Evolutionary conservation across 2,888 invertebrate genomes (phyloP).

Genomic region (Eretmocerus hayati): DNA sequence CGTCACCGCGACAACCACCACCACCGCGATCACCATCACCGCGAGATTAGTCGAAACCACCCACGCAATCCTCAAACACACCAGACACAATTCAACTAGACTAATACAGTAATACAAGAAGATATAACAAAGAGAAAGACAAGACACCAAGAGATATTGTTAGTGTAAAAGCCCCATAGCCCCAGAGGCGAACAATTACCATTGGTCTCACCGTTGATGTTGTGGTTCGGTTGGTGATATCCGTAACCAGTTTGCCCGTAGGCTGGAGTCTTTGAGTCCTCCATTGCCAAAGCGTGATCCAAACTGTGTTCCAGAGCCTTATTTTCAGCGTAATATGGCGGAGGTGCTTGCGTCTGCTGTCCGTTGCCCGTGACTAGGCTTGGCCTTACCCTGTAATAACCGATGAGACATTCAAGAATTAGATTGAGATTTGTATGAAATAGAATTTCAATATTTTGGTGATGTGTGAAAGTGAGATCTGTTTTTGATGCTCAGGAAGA

Average conservation of each 20-base stretch:
- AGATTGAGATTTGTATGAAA: too few species aligned
- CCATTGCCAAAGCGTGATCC: slow-evolving; percentile 75
- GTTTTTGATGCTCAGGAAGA: too few species aligned
- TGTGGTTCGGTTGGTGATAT: slow-evolving; percentile 70
- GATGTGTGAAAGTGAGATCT: too few species aligned
- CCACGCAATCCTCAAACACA: too few species aligned
- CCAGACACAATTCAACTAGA: too few species aligned
- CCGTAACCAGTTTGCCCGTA: slow-evolving; percentile 82
- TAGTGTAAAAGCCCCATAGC: background rate
- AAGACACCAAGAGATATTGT: too few species aligned
- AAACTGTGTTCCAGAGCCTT: slow-evolving; percentile 85
- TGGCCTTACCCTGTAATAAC: slow-evolving; percentile 57
- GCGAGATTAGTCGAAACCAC: too few species aligned
- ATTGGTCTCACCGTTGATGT: slow-evolving; percentile 59
- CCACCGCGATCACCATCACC: too few species aligned
- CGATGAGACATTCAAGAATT: background rate
- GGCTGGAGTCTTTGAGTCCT: slow-evolving; percentile 78
- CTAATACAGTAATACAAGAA: slow-evolving; percentile 1
- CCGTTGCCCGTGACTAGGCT: slow-evolving; percentile 65
- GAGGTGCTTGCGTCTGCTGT: slow-evolving; percentile 79
- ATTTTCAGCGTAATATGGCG: slow-evolving; percentile 89
- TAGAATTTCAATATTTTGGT: too few species aligned
- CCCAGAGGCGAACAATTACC: too few species aligned
- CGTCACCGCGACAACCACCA: too few species aligned
- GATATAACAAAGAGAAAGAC: too few species aligned